phyloP scores from a whole-genome alignment of 2,797 vertebrate species.

The Gambusia yucatana region DNA sequence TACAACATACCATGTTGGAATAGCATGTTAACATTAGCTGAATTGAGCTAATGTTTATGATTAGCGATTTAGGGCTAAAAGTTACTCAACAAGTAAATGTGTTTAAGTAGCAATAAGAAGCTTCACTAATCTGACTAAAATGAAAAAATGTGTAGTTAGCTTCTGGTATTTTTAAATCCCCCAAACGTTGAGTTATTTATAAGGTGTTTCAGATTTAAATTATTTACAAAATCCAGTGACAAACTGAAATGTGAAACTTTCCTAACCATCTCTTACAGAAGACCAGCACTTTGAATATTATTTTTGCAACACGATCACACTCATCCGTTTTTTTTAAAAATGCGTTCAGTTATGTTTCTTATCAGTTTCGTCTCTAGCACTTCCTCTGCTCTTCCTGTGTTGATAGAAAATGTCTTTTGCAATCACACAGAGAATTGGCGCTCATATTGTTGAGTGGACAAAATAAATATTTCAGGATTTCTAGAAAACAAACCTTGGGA shows the following conservation, averaged over 20 bases:
- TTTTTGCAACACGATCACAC: constrained; percentile 8
- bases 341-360: constrained; percentile 26
- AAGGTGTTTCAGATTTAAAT: constrained; percentile 27
- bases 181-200: constrained; percentile 9
- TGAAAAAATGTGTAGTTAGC: not conserved
- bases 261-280: constrained; percentile 24
- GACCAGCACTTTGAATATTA: constrained; percentile 12
- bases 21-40: too few species aligned
- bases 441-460: constrained; percentile 34
- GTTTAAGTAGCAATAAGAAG: not conserved
- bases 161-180: not conserved
- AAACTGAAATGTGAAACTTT: constrained; percentile 25
- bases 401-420: constrained; percentile 33
- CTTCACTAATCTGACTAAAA: not conserved
- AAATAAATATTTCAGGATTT: constrained; percentile 48
- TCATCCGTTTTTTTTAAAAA: not conserved
- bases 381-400: constrained; percentile 15
- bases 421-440: constrained; percentile 28
- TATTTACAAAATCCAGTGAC: constrained; percentile 35
- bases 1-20: too few species aligned
- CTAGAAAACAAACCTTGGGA: constrained; percentile 31
- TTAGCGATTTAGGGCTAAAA: too few species aligned
- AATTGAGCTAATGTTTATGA: too few species aligned
- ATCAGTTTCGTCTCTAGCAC: constrained; percentile 12
- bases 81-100: too few species aligned